phyloP scores from a whole-genome alignment of 2,888 invertebrate genomes.

The Spatulosminthurus flaviceps region DNA sequence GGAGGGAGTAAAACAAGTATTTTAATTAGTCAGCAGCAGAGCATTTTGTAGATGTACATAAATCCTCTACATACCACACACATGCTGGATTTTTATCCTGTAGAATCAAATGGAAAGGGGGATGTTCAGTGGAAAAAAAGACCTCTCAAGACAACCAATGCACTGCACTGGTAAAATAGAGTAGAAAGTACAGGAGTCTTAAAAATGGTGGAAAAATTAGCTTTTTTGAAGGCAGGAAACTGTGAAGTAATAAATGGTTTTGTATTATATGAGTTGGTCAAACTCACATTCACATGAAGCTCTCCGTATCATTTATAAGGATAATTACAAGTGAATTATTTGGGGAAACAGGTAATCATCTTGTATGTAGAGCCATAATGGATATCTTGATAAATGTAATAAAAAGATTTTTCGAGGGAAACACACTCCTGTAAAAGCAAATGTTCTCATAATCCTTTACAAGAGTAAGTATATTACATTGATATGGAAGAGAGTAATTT shows the following conservation, averaged over 20 bases:
- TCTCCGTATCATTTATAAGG: neutral
- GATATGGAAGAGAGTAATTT: neutral
- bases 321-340: neutral
- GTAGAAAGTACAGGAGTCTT: neutral
- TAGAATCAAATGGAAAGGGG: too few species aligned
- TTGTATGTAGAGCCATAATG: too few species aligned
- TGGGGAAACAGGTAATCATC: constrained; percentile 13
- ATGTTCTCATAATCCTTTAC: neutral
- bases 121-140: too few species aligned
- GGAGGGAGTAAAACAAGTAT: neutral
- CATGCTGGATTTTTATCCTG: neutral
- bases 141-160: too few species aligned
- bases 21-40: constrained; percentile 4
- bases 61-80: neutral
- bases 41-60: neutral
- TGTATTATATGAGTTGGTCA: constrained; percentile 34
- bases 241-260: constrained; percentile 44
- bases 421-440: neutral
- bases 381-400: too few species aligned
- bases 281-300: constrained; percentile 25
- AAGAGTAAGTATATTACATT: too few species aligned
- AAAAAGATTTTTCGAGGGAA: too few species aligned
- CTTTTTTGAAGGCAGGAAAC: constrained; percentile 35
- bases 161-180: too few species aligned
- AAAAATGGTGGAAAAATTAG: neutral